A percentile compares a stretch with the other conserved stretches of the same genome.
These are phyloP conservation scores for Pasiphila rectangulata DNA, from an alignment of 2,888 invertebrate genomes.

Conservation along the genomic window DNA sequence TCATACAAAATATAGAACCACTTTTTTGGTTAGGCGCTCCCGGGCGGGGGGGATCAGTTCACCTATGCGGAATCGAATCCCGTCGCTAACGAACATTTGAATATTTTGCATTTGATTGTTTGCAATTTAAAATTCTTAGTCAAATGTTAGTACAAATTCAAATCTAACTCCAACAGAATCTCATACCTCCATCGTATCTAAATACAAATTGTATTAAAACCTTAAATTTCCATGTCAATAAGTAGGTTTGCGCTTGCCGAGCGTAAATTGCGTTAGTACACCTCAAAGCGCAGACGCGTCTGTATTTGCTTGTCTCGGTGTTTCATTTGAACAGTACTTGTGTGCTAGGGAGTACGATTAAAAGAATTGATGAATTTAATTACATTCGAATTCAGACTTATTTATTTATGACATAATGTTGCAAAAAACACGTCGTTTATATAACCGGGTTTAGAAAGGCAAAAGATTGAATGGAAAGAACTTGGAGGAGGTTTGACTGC, in stretches of 20 bases:
- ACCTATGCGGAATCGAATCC: background rate
- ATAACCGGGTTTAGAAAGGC: too few species aligned
- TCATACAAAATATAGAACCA: too few species aligned
- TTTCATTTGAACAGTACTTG: slow-evolving; percentile 33
- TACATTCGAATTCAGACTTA: slow-evolving; percentile 8
- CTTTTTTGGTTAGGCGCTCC: too few species aligned
- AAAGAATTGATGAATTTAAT: slow-evolving; percentile 25
- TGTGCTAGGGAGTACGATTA: slow-evolving; percentile 21
- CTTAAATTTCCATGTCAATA: slow-evolving; percentile 31
- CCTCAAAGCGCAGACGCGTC: slow-evolving; percentile 60
- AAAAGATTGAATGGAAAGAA: background rate
- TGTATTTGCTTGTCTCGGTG: slow-evolving; percentile 39
- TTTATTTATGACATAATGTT: too few species aligned
- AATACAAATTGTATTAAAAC: slow-evolving; percentile 23
- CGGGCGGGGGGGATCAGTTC: too few species aligned
- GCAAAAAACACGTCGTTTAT: too few species aligned
- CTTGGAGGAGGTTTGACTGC: background rate
- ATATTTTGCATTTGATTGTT: too few species aligned
- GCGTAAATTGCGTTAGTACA: slow-evolving; percentile 51
- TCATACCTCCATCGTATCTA: slow-evolving; percentile 6
- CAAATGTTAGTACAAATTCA: background rate
- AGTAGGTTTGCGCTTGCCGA: slow-evolving; percentile 29
- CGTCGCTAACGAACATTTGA: too few species aligned
- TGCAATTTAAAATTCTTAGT: too few species aligned
- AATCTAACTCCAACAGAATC: background rate